These are phyloP conservation scores for Matsumyia berberina DNA, from an alignment of 2,888 invertebrate genomes.

Conservation along the genomic window DNA sequence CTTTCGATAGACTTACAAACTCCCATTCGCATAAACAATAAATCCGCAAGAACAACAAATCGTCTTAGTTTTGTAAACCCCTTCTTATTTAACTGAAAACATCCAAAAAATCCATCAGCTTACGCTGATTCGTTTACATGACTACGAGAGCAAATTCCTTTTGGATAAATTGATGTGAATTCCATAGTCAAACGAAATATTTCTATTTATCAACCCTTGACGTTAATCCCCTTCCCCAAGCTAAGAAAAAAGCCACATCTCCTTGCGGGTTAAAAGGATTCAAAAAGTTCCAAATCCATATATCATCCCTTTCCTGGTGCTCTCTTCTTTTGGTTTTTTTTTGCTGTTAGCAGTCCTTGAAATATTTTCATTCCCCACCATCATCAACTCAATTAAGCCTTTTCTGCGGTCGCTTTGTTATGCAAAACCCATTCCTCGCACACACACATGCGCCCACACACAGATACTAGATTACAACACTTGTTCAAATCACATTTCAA, in stretches of 20 bases:
- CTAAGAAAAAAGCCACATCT: constrained; percentile 16
- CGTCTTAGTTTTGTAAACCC: constrained; percentile 24
- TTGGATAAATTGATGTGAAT: constrained; percentile 37
- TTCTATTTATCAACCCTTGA: constrained; percentile 58
- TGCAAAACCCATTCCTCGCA: constrained; percentile 37
- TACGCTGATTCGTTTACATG: constrained; percentile 7
- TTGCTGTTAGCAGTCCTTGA: constrained; percentile 3
- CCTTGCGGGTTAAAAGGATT: constrained; percentile 26
- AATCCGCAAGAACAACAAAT: constrained; percentile 33
- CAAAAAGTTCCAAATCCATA: constrained; percentile 31
- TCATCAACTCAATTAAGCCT: constrained; percentile 66
- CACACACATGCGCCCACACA: background rate
- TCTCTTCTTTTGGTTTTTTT: background rate
- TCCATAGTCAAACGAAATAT: constrained; percentile 17
- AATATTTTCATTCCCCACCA: constrained; percentile 10
- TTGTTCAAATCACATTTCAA: constrained; percentile 69
- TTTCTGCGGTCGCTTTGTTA: constrained; percentile 63
- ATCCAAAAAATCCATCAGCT: constrained; percentile 13
- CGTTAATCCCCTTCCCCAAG: constrained; percentile 50
- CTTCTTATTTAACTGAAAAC: background rate
- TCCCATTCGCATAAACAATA: background rate
- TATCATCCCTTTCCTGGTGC: constrained; percentile 43
- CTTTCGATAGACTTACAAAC: no score
- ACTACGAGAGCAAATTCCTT: constrained; percentile 27
- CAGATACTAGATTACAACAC: constrained; percentile 38